Conservation (phyloP, 2,888 invertebrate species). For the Eupithecia tripunctaria region DNA sequence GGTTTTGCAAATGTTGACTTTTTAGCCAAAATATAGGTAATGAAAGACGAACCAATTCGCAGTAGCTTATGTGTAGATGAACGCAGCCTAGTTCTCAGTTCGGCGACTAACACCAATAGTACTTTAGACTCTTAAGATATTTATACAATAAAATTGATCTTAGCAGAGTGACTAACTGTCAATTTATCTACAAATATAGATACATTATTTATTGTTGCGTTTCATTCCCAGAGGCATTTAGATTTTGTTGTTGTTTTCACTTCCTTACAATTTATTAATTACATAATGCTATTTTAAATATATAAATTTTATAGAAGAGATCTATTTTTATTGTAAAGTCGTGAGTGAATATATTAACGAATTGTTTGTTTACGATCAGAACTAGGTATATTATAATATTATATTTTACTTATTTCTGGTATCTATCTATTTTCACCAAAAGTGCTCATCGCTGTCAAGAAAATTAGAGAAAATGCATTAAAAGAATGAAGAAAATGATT, state of each 20-base stretch:
- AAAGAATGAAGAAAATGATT: conserved; percentile 80
- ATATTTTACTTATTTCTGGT: conserved; percentile 81
- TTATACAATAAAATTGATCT: conserved; percentile 79
- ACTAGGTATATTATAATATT: conserved; percentile 52
- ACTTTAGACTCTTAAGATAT: conserved; percentile 81
- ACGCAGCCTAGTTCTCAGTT: conserved; percentile 82
- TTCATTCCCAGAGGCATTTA: conserved; percentile 80
- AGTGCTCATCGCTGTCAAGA: conserved; percentile 89
- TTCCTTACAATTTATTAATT: conserved; percentile 58
- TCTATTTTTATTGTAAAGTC: conserved; percentile 84
- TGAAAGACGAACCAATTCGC: conserved; percentile 84
- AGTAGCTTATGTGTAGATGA: conserved; percentile 82
- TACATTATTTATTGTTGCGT: conserved; percentile 66
- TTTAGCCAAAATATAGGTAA: conserved; percentile 84
- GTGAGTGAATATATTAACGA: conserved; percentile 67
- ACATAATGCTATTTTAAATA: conserved; percentile 72
- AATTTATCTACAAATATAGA: conserved; percentile 80
- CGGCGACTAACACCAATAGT: conserved; percentile 82
- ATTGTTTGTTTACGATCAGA: conserved; percentile 72
- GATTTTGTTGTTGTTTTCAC: conserved; percentile 77
- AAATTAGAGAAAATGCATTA: conserved; percentile 85
- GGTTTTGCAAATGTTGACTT: conserved; percentile 84
- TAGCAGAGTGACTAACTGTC: conserved; percentile 81
- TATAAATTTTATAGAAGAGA: conserved; percentile 85
- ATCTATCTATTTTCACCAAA: conserved; percentile 87